Conservation (phyloP, 2,797 vertebrate species). For the Enteromius viviparus region DNA sequence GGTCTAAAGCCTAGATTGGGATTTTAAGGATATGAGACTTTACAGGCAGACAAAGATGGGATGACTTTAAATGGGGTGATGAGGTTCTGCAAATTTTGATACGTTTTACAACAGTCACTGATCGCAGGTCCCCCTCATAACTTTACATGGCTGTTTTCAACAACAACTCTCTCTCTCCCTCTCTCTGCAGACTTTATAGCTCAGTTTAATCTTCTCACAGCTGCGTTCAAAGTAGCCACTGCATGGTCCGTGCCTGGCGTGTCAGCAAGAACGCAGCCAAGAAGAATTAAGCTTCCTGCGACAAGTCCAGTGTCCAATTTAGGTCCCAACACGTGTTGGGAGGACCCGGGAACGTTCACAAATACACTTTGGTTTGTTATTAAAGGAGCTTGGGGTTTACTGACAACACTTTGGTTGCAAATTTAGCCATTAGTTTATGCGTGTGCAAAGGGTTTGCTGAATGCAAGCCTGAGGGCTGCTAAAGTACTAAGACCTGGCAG, state of each 20-base stretch:
- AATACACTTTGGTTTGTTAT: slow-evolving; percentile 14
- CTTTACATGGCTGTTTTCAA: slow-evolving; percentile 14
- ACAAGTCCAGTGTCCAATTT: slow-evolving; percentile 37
- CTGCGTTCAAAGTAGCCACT: slow-evolving; percentile 30
- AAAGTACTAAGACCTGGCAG: background rate
- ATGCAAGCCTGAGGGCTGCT: background rate
- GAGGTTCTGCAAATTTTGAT: background rate
- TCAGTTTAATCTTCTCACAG: slow-evolving; percentile 23
- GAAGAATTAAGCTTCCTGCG: slow-evolving; percentile 32
- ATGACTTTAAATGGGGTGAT: background rate
- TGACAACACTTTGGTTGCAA: no score
- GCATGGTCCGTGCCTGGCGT: background rate
- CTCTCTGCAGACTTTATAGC: slow-evolving; percentile 22
- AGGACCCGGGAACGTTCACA: background rate
- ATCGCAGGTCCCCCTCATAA: background rate
- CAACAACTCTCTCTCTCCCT: slow-evolving; percentile 21
- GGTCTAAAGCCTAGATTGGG: background rate
- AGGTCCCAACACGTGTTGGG: slow-evolving; percentile 38
- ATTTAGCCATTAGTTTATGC: background rate
- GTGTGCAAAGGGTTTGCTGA: background rate
- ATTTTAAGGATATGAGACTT: background rate
- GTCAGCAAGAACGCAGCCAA: slow-evolving; percentile 14
- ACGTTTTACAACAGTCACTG: background rate
- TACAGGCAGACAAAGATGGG: background rate
- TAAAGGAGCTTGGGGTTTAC: background rate